These are phyloP conservation scores for Micronycteris hirsuta DNA, from an alignment of 2,113 vertebrate genomes.

Conservation along the genomic window DNA sequence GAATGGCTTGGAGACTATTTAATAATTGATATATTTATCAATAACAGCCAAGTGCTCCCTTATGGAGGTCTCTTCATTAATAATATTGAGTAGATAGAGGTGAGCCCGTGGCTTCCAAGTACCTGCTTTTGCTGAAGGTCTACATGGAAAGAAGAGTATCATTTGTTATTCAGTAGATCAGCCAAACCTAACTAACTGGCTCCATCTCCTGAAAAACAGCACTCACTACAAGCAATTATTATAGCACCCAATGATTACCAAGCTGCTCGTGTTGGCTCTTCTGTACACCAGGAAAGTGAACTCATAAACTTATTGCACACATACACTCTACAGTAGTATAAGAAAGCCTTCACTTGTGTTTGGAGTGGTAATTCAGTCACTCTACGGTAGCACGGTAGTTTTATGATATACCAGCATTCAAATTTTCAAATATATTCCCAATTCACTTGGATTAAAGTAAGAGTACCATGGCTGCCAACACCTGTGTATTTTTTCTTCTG, in stretches of 20 bases:
- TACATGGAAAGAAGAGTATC: conserved; percentile 47
- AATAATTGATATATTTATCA: conserved; percentile 42
- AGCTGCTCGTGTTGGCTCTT: conserved; percentile 2
- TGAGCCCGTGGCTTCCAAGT: conserved; percentile 50
- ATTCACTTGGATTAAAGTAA: conserved; percentile 30
- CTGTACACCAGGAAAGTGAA: conserved; percentile 23
- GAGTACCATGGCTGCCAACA: conserved; percentile 4
- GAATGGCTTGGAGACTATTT: conserved; percentile 55
- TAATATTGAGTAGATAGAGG: conserved; percentile 50
- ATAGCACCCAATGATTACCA: conserved; percentile 64
- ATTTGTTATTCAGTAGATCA: conserved; percentile 9
- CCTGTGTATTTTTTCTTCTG: not conserved
- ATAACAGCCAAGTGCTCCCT: conserved; percentile 59
- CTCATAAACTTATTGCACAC: conserved; percentile 50
- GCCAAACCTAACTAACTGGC: not conserved
- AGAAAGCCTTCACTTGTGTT: conserved; percentile 34
- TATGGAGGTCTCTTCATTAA: conserved; percentile 62
- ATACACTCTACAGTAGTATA: conserved; percentile 48
- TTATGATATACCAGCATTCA: not conserved
- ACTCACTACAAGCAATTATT: conserved; percentile 19
- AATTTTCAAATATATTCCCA: not conserved
- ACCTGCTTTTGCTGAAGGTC: conserved; percentile 28
- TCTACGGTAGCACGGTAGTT: not conserved
- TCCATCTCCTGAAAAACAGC: not conserved
- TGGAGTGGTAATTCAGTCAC: conserved; percentile 21